phyloP scores from a whole-genome alignment of 2,113 vertebrate species.

The Serilophus lunatus region DNA sequence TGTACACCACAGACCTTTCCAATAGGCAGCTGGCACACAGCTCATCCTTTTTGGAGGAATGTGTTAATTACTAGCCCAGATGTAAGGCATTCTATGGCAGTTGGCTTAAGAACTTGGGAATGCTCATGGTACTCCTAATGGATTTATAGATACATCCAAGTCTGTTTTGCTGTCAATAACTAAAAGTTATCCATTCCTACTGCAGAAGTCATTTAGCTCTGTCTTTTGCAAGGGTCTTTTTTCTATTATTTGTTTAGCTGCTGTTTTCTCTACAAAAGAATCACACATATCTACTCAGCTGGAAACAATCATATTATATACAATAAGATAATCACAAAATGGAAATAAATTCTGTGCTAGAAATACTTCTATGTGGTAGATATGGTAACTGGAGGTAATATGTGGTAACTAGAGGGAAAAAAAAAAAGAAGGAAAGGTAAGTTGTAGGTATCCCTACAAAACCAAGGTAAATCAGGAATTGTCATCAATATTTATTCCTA shows the following conservation, averaged over 20 bases:
- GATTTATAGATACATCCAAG: neutral
- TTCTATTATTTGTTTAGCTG: neutral
- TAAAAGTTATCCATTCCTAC: neutral
- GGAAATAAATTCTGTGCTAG: neutral
- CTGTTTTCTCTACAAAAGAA: neutral
- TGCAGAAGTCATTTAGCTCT: neutral
- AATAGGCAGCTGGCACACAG: neutral
- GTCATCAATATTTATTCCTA: neutral
- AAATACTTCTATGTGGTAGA: neutral
- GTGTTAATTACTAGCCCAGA: neutral
- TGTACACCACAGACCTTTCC: neutral
- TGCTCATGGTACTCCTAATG: neutral
- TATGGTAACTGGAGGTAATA: neutral
- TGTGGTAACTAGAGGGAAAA: neutral
- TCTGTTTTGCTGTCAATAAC: neutral
- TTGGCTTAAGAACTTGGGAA: neutral
- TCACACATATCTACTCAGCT: neutral
- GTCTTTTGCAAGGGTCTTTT: neutral
- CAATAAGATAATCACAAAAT: neutral
- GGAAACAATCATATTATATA: neutral
- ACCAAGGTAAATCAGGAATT: neutral
- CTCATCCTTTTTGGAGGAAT: neutral
- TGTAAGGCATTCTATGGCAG: neutral
- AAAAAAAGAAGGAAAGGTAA: neutral
- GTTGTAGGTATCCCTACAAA: neutral